Conservation (phyloP, 2,888 invertebrate genomes). For the Agrotis ipsilon region DNA sequence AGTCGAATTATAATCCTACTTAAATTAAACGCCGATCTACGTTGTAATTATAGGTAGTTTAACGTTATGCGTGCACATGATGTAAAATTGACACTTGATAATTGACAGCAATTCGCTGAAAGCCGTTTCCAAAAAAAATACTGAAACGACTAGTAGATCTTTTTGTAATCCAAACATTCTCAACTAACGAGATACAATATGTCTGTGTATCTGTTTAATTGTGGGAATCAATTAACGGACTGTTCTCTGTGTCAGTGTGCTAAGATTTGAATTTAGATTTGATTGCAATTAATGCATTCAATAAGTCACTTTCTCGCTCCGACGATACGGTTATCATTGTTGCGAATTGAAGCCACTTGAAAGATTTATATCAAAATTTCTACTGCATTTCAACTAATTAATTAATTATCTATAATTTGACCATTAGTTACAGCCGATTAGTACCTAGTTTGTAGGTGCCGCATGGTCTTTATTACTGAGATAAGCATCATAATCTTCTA, state of each 20-base stretch:
- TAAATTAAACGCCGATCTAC: background rate
- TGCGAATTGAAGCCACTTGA: constrained; percentile 1
- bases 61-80: too few relatives aligned
- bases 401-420: background rate
- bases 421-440: background rate
- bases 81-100: too few relatives aligned
- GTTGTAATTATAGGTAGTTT: background rate
- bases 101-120: background rate
- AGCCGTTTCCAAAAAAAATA: background rate
- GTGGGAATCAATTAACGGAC: constrained; percentile 37
- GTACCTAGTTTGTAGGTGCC: background rate
- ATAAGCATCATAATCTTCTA: constrained; percentile 16
- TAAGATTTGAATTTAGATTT: constrained; percentile 41
- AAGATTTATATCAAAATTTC: background rate
- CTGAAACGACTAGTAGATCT: background rate
- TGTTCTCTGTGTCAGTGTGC: constrained; percentile 31
- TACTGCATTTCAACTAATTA: background rate
- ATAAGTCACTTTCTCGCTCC: constrained; percentile 28
- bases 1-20: background rate
- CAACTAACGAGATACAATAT: background rate
- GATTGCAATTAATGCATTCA: constrained; percentile 29
- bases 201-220: constrained; percentile 17
- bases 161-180: background rate
- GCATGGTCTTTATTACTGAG: constrained; percentile 13
- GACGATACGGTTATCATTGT: constrained; percentile 22